Evolutionary conservation across 2,888 invertebrate species (phyloP), one percentile per base, ranked within the genome.

Genomic region (Psococerastis gibbosa): DNA sequence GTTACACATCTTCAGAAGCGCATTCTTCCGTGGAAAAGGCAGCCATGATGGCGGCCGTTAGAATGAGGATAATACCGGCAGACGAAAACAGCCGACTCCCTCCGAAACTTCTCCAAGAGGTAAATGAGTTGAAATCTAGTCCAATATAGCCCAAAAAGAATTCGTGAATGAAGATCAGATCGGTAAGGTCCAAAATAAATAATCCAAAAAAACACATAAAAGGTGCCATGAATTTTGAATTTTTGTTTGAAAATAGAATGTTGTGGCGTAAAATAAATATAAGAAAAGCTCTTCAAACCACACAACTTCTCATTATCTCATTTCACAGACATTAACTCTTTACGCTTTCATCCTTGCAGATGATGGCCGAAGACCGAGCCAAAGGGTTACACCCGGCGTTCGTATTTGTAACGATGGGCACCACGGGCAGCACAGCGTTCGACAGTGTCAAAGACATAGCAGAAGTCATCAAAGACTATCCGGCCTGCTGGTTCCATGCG

Each of bases 391-490:
- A 80, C 17, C 88, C 88, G 2, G 85, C 87, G 59, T 87, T 80
- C 57, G 83, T 85, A 16, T 78, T 77, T 2, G 73, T 79, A 1
- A 87, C 84, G 0, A 63, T 88, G 8, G 88, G 89, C 1, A 82
- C 87, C 2, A 88, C 88, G 0, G 76, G 79, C 0, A 77, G 78
- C 46, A 82, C 83, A 55, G 78, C 85, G 0, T 87, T 87, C 57
- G 88, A 89, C 59, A 78, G 79, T 52, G 63, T 89, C 8, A 64
- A 68, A 1, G 84, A 84, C 61, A 71, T 89, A 44, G 78, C 87
- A 2, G 76, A 78, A 15, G 69, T 85, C 2, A 74, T 77, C 50
- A 67, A 66, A 45, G 62, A 61, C 1, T 61, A 66, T 49, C 68
- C 73, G 0, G 65, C 66, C 43, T 67, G 80, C n/a, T 89, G 88